Base-by-base conservation (phyloP, 2,888 invertebrate genomes). In the Heliconius erato region DNA sequence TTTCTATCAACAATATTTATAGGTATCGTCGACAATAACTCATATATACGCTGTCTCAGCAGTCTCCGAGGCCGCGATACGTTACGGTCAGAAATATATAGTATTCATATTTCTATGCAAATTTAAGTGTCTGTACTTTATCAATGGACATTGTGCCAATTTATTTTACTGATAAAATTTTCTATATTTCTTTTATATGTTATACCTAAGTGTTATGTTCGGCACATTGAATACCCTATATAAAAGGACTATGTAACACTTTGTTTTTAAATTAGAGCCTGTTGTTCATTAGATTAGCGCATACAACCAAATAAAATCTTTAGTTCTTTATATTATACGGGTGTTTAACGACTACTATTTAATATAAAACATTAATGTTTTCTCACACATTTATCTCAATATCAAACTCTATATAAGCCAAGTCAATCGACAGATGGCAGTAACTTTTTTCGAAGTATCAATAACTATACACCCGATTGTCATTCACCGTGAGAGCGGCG, bases 61-160 rank as follows among this genome's bases (percentile, higher is more conserved):
- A 4, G 69, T 35, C 69, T 35, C 69, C 35, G 35, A 69, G 23
- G 19, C 9, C 23, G 35, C 69, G 69, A 40, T 40, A 69, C 35
- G 69, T 69, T 69, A 19, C 23, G 69, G 69, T 69, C 69, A 69
- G 69, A 65, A 69, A 69, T 40, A 69, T 69, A 69, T 69, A 69
- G 35, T 23, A 35, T 69, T 40, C 23, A 69, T 69, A 69, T 69
- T 69, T 69, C 35, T 69, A 69, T 35, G 35, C 19, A 69, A 69
- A 69, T 69, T 69, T 35, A 23, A 69, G 7, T 69, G 19, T 28
- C 67, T 12, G 67, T 67, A 28, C 67, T 26, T n/a, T 67, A 19
- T n/a, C 69, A 69, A 35, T 69, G 35, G 69, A 69, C 69, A 32
- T 35, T 3, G 35, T 35, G 69, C 7, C 69, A 7, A 69, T 69